Base-by-base conservation (phyloP, 2,113 vertebrate species). In the Erythrocercus mccallii region DNA sequence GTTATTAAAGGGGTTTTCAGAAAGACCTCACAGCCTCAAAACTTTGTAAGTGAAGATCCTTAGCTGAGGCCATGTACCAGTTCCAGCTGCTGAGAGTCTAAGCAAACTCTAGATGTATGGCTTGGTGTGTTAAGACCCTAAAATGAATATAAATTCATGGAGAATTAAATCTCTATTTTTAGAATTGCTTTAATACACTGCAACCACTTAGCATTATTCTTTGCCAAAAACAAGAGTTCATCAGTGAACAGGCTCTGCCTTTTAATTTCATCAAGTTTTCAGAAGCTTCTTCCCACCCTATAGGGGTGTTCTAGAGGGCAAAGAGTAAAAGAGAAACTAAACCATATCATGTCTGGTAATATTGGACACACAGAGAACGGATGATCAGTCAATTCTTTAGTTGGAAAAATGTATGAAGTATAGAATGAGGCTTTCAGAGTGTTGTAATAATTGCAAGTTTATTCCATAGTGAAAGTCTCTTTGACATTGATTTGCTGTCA, bases 331-430 rank as follows among this genome's bases (percentile, higher is more conserved):
- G 9, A 62, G 10, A 28, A 83, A 57, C 6, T 20, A 58, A 45
- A 68, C 4, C 10, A 44, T n/a, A 5, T 11, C 1, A 0, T 8
- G 3, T 42, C 50, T 45, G 13, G 8, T 37, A 38, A 31, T 31
- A n/a, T 4, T 15, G 44, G 21, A 45, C 14, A 48, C 27, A 44
- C 7, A 53, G 21, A 61, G 14, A 25, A 18, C 9, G 13, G 47
- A 37, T 42, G 24, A 33, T 31, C 25, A 66, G n/a, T 33, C 60
- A 37, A 17, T 44, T 45, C 22, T 50, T 66, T 35, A 33, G 14
- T 47, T 35, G 54, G 44, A 88, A 87, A 31, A 25, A 61, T 2
- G 3, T 11, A 50, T 37, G 15, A 81, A 66, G 19, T 25, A 42
- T 1, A 18, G 23, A 86, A 57, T 3, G 4, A 9, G 50, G 33